Percentiles rank a stretch among this genome's conserved stretches.
Evolutionary conservation across 2,113 vertebrate genomes (phyloP).

Genomic region (Hippocampus barbouri): DNA sequence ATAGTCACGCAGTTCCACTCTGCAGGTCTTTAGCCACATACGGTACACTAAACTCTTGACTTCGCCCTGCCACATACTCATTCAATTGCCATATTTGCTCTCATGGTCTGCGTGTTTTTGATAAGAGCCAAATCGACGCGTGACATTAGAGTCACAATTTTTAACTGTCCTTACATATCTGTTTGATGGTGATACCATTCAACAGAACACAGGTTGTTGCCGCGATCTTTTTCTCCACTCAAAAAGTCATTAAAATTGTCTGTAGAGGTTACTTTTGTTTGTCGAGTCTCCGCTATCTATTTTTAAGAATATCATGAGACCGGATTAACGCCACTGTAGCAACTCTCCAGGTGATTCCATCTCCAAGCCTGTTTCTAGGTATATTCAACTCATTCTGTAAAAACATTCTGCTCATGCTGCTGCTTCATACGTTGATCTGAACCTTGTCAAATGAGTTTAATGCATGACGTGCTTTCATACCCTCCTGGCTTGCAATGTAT

Average conservation of each 20-base stretch:
- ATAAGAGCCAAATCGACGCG: not conserved
- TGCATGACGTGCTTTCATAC: not conserved
- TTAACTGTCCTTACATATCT: conserved; percentile 19
- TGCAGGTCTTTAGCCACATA: conserved; percentile 10
- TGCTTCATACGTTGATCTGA: not conserved
- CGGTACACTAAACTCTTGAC: conserved; percentile 20
- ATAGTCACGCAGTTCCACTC: conserved; percentile 13
- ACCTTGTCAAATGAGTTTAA: not conserved
- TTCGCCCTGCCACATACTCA: conserved; percentile 2
- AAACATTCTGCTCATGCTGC: not conserved
- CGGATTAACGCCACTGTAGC: conserved; percentile 24
- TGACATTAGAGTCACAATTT: not conserved
- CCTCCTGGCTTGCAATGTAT: not conserved
- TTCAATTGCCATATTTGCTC: conserved; percentile 4
- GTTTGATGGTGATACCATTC: conserved; percentile 22
- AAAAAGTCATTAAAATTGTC: conserved; percentile 28
- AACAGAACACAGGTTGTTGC: not conserved
- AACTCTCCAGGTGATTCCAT: conserved; percentile 24
- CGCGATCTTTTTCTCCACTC: conserved; percentile 20
- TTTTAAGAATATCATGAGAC: conserved; percentile 27
- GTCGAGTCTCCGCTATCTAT: conserved; percentile 24
- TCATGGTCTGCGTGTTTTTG: not conserved
- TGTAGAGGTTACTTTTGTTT: conserved; percentile 8
- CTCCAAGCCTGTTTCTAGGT: conserved; percentile 6
- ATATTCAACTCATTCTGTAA: not conserved